Evolutionary conservation across 1,140 invertebrate species (phyloP).

Genomic region (Euura saliciscinereae): DNA sequence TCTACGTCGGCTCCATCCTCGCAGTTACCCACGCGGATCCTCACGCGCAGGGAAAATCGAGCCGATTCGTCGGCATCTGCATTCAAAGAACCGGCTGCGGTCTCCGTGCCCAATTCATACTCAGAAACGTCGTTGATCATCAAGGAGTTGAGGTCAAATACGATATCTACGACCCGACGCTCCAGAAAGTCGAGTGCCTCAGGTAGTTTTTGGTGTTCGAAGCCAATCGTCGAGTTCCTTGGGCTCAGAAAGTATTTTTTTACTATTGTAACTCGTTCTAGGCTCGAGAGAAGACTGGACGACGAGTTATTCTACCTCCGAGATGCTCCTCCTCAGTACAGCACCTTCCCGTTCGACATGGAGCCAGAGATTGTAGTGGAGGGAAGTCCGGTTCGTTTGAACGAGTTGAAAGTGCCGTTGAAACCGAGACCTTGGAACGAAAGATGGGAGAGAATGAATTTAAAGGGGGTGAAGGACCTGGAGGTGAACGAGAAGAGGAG

Average conservation of each 20-base stretch:
- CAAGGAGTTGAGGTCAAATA: conserved; percentile 89
- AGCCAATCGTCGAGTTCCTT: conserved; percentile 8
- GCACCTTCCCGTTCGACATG: conserved; percentile 93
- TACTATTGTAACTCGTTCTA: conserved; percentile 64
- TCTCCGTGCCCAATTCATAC: conserved; percentile 80
- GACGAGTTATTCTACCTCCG: conserved; percentile 88
- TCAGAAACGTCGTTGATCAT: conserved; percentile 93
- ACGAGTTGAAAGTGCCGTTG: conserved; percentile 80
- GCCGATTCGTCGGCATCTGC: conserved; percentile 96
- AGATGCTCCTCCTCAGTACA: conserved; percentile 92
- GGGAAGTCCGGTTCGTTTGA: conserved; percentile 83
- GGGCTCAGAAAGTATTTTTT: conserved; percentile 6
- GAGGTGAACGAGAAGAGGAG: conserved; percentile 66
- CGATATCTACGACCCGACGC: conserved; percentile 92
- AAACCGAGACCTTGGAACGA: conserved; percentile 86
- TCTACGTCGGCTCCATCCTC: conserved; percentile 95
- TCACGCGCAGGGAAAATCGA: conserved; percentile 84
- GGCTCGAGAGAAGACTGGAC: conserved; percentile 93
- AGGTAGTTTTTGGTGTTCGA: conserved; percentile 35
- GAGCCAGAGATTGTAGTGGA: conserved; percentile 80
- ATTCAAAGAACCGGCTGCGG: conserved; percentile 84
- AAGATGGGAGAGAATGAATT: conserved; percentile 81
- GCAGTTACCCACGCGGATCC: conserved; percentile 90
- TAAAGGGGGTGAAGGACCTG: conserved; percentile 77
- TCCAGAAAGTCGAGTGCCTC: conserved; percentile 81